Conservation (phyloP, 2,113 vertebrate species). For the Calidris pugnax region DNA sequence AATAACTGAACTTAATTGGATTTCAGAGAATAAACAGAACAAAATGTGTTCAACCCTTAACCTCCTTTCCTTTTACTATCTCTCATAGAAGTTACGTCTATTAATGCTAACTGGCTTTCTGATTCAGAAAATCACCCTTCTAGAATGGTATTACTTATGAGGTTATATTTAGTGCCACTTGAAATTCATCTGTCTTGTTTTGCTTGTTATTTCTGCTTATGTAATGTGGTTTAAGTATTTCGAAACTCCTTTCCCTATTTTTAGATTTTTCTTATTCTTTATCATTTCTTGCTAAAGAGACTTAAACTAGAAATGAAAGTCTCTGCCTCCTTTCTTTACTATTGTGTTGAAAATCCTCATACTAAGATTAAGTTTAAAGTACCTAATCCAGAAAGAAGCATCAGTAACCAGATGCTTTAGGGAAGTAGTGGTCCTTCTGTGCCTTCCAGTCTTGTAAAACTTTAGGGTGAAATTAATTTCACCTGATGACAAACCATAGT, state of each 20-base stretch:
- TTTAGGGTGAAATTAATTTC: neutral
- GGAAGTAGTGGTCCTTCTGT: neutral
- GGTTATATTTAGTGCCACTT: conserved; percentile 42
- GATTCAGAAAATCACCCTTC: conserved; percentile 37
- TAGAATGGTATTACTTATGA: neutral
- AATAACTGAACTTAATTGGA: conserved; percentile 65
- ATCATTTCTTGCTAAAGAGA: neutral
- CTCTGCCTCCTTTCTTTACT: neutral
- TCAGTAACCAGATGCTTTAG: neutral
- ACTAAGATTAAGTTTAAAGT: conserved; percentile 9
- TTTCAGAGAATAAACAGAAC: conserved; percentile 65
- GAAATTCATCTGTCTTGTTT: conserved; percentile 51
- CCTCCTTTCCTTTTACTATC: conserved; percentile 23
- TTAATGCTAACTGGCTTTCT: conserved; percentile 38
- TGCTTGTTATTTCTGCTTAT: conserved; percentile 36
- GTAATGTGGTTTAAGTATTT: conserved; percentile 30
- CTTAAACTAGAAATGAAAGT: neutral
- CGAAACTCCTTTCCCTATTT: conserved; percentile 23
- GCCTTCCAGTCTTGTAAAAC: neutral
- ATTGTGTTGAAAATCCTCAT: neutral
- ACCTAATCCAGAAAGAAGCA: neutral
- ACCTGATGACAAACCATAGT: neutral
- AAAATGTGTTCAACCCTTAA: conserved; percentile 61
- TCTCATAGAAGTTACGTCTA: conserved; percentile 21
- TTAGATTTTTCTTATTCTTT: conserved; percentile 1